Conservation (phyloP, 2,888 invertebrate species). For the Cheilosia soror region DNA sequence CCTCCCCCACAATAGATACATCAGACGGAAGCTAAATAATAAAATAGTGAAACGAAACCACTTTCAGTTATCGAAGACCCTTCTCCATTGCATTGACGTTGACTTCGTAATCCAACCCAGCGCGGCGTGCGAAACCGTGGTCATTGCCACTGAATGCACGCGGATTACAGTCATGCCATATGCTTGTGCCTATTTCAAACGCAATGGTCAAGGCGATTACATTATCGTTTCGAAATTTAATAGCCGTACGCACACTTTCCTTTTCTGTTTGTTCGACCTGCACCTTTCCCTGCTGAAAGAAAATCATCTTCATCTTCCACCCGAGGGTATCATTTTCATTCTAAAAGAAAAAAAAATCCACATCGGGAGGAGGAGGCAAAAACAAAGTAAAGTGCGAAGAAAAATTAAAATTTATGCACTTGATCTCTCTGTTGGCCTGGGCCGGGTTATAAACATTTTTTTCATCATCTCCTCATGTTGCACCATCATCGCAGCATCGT, state of each 20-base stretch:
- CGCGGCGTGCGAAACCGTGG: conserved; percentile 5
- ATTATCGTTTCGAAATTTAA: conserved; percentile 58
- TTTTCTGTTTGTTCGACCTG: conserved; percentile 15
- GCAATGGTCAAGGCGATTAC: conserved; percentile 22
- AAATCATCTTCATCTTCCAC: conserved; percentile 12
- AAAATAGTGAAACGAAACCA: background rate
- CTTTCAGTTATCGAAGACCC: background rate
- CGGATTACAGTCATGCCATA: background rate
- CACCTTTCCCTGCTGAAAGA: background rate
- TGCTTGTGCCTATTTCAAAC: conserved; percentile 24
- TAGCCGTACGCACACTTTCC: conserved; percentile 57
- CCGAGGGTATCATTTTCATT: conserved; percentile 46
- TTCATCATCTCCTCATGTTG: conserved; percentile 53
- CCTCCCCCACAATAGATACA: background rate
- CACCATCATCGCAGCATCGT: conserved; percentile 27
- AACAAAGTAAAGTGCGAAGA: conserved; percentile 44
- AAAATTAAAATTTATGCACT: conserved; percentile 68
- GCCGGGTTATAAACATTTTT: conserved; percentile 61
- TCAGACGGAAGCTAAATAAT: background rate
- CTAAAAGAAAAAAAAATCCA: conserved; percentile 32
- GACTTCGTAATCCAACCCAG: conserved; percentile 4
- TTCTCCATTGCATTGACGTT: background rate
- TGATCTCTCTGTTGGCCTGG: conserved; percentile 55
- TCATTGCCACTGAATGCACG: conserved; percentile 32
- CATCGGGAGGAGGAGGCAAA: no score